These are phyloP conservation scores for Seira musarum DNA, from an alignment of 2,888 invertebrate species.

Conservation along the genomic window DNA sequence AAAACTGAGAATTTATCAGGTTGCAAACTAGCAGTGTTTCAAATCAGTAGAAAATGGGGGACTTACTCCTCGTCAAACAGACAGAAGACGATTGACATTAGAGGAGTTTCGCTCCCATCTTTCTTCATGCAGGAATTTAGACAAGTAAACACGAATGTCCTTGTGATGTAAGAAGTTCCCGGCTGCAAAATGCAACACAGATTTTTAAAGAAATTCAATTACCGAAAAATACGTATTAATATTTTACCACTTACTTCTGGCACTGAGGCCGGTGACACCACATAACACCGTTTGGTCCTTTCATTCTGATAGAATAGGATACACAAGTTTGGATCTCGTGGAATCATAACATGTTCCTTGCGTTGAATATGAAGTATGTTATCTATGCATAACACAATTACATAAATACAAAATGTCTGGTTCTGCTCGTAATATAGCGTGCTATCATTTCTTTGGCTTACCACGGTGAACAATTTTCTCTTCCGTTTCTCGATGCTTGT, in stretches of 20 bases:
- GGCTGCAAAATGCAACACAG: no score
- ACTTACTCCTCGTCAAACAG: slow-evolving; percentile 19
- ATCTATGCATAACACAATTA: no score
- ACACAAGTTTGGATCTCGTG: not conserved
- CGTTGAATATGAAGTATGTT: no score
- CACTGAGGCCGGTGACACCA: not conserved
- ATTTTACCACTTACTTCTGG: slow-evolving; percentile 6
- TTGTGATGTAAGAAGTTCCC: not conserved
- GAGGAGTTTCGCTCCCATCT: not conserved
- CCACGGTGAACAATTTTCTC: no score
- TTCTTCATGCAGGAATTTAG: not conserved
- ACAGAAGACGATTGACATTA: slow-evolving; percentile 11
- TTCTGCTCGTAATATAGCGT: not conserved
- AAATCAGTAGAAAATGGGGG: no score
- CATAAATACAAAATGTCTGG: no score
- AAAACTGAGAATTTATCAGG: no score
- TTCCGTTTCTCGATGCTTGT: not conserved
- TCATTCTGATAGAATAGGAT: not conserved
- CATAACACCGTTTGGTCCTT: not conserved
- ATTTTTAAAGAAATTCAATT: no score
- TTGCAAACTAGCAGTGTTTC: no score
- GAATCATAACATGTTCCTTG: not conserved
- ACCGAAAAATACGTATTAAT: no score
- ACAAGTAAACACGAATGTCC: slow-evolving; percentile 10
- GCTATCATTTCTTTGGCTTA: not conserved